Conservation (phyloP, 2,797 vertebrate species). For the Arremon aurantiirostris region DNA sequence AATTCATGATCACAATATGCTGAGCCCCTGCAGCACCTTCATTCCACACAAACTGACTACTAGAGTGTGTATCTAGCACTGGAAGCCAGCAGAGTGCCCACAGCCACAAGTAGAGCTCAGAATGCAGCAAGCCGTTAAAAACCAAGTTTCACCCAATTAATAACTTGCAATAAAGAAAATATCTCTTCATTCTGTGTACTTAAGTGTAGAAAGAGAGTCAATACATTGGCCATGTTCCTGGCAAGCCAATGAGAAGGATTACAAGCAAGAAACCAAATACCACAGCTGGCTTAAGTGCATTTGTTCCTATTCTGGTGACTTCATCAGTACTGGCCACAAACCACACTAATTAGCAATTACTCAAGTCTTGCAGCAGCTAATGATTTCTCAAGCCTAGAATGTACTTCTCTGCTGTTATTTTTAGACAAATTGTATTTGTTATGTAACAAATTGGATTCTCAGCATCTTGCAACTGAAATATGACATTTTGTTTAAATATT, state of each 20-base stretch:
- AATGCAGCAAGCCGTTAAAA: neutral
- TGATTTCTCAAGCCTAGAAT: neutral
- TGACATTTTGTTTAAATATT: neutral
- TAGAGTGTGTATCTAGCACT: neutral
- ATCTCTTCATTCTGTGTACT: neutral
- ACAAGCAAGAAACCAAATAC: neutral
- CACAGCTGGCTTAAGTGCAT: neutral
- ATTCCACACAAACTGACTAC: neutral
- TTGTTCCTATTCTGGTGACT: neutral
- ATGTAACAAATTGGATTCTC: neutral
- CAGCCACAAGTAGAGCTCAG: neutral
- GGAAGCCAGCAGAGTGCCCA: accelerated
- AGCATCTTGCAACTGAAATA: neutral
- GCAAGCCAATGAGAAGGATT: neutral
- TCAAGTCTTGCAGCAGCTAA: neutral
- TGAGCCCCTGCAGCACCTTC: neutral
- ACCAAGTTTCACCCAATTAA: neutral
- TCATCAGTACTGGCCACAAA: neutral
- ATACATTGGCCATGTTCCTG: neutral
- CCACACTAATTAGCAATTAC: neutral
- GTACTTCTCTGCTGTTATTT: neutral
- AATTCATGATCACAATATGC: neutral
- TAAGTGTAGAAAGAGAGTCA: neutral
- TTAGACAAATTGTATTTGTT: neutral
- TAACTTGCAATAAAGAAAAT: neutral